Evolutionary conservation across 2,113 vertebrate genomes (phyloP).

Genomic region (Nansenia antarctica): DNA sequence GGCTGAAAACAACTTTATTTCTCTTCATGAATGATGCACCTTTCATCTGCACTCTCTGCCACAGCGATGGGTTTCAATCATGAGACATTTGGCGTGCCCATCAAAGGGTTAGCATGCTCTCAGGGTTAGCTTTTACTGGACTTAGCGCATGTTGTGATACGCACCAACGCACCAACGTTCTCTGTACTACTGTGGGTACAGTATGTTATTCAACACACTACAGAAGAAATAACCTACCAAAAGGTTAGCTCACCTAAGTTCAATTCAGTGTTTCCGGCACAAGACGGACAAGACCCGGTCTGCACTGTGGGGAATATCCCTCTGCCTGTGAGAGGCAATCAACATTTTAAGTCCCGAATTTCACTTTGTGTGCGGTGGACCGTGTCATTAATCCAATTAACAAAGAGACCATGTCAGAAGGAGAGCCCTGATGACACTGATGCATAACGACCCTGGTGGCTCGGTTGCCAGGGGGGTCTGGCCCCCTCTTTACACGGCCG

Average conservation of each 20-base stretch:
- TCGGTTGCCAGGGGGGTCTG: neutral
- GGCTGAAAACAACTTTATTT: constrained; percentile 60
- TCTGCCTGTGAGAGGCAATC: constrained; percentile 11
- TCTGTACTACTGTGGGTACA: no score
- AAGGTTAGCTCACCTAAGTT: neutral
- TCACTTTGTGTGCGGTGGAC: constrained; percentile 43
- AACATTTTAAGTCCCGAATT: constrained; percentile 27
- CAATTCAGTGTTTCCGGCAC: neutral
- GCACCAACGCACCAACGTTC: no score
- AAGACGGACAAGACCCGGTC: constrained; percentile 14
- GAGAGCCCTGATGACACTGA: constrained; percentile 31
- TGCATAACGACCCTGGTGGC: constrained; percentile 13
- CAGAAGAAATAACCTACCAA: neutral
- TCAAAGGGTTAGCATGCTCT: no score
- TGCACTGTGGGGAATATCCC: constrained; percentile 15
- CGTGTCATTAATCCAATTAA: constrained; percentile 52
- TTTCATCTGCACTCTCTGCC: constrained; percentile 50
- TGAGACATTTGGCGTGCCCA: no score
- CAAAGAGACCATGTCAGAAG: constrained; percentile 31
- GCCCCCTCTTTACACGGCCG: neutral
- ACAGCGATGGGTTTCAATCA: constrained; percentile 48
- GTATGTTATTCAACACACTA: neutral
- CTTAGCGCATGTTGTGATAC: no score
- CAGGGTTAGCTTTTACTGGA: no score
- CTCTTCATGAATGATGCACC: constrained; percentile 54